A percentile compares a stretch with the other conserved stretches of the same genome.
These are phyloP conservation scores for Drosophila triauraria DNA, from an alignment of 1,140 invertebrate species.

Conservation along the genomic window DNA sequence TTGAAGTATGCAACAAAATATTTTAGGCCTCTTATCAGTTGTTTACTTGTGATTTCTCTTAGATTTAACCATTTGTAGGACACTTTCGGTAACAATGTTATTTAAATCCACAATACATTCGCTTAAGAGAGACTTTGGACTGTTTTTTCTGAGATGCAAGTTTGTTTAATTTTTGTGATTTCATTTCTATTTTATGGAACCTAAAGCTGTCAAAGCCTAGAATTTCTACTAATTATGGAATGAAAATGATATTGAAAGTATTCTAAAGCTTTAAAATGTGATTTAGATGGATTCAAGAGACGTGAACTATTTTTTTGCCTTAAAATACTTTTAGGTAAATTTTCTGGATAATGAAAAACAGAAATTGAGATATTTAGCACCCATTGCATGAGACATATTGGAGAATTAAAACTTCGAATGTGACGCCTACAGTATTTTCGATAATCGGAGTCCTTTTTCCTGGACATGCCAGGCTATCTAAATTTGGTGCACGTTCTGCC, in stretches of 20 bases:
- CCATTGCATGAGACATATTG: slow-evolving; percentile 33
- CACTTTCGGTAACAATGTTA: background rate
- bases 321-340: background rate
- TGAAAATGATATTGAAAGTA: background rate
- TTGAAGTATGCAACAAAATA: background rate
- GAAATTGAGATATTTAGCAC: background rate
- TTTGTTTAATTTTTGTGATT: no score
- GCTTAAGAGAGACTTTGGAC: background rate
- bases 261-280: background rate
- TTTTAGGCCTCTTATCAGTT: background rate
- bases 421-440: slow-evolving; percentile 41
- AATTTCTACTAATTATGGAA: no score
- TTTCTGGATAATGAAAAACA: slow-evolving; percentile 1
- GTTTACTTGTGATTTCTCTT: no score
- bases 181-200: no score
- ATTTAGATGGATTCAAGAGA: background rate
- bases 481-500: slow-evolving; percentile 62
- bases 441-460: slow-evolving; percentile 1
- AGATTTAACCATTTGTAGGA: background rate
- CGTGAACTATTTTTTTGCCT: background rate
- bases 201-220: no score
- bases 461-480: slow-evolving; percentile 37
- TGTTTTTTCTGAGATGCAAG: no score
- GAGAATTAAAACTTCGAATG: slow-evolving; percentile 57
- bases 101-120: no score